These are phyloP conservation scores for Drosophila persimilis DNA, from an alignment of 1,140 invertebrate species.

Conservation along the genomic window DNA sequence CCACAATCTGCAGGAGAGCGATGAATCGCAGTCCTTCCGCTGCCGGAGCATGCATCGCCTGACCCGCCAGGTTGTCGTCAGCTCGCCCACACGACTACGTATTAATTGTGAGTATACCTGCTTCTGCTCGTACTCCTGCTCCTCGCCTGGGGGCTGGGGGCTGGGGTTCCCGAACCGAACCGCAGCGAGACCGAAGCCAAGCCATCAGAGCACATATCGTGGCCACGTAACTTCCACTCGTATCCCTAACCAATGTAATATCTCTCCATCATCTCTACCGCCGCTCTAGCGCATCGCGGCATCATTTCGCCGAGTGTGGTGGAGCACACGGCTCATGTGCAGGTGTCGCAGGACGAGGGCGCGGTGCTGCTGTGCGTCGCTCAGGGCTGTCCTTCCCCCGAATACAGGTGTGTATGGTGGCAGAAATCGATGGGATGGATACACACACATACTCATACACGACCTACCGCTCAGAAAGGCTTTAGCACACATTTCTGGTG, in stretches of 20 bases:
- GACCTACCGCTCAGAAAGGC: slow-evolving; percentile 18
- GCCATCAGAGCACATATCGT: background rate
- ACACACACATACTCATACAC: slow-evolving; percentile 8
- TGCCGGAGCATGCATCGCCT: slow-evolving; percentile 91
- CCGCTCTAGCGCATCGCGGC: slow-evolving; percentile 86
- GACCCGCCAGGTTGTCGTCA: slow-evolving; percentile 89
- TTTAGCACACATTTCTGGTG: slow-evolving; percentile 59
- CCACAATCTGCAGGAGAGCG: slow-evolving; percentile 89
- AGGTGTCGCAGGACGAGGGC: slow-evolving; percentile 89
- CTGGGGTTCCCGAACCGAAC: background rate
- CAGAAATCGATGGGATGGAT: slow-evolving; percentile 59
- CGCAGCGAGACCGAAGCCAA: background rate
- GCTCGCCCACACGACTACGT: slow-evolving; percentile 88
- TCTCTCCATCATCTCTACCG: slow-evolving; percentile 38
- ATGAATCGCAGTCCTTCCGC: slow-evolving; percentile 89
- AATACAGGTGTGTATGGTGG: slow-evolving; percentile 86
- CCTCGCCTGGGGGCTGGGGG: no score
- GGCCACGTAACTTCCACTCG: slow-evolving; percentile 46
- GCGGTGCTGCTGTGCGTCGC: slow-evolving; percentile 89
- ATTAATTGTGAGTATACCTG: slow-evolving; percentile 86
- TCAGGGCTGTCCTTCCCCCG: slow-evolving; percentile 89
- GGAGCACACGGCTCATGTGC: slow-evolving; percentile 87
- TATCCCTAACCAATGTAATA: slow-evolving; percentile 61
- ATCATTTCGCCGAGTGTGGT: slow-evolving; percentile 88
- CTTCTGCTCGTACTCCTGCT: background rate